Base-by-base conservation (phyloP, 2,888 invertebrate species). In the Ditula angustiorana region DNA sequence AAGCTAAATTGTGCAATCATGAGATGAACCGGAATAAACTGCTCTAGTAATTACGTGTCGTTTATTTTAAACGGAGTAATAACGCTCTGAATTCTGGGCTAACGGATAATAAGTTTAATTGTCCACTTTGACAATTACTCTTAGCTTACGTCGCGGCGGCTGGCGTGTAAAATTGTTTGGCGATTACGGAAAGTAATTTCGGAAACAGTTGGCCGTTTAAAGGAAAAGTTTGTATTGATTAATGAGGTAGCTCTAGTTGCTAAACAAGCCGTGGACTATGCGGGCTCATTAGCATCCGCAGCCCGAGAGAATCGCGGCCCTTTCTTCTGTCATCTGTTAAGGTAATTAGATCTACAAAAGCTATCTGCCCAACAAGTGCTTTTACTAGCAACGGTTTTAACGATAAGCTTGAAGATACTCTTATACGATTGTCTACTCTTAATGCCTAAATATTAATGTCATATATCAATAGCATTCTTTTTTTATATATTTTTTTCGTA, bases 201-300 rank as follows among this genome's bases (percentile, higher is more conserved):
- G 65, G 62, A 59, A 67, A 53, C 26, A 26, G 52, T 58, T 46
- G 52, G 24, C 50, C 21, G 24, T 59, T 64, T 53, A 53, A 53
- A 59, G 44, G 62, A 59, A 67, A 60, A 85, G 81, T 79, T 81
- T 13, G 73, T 84, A 87, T 85, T 85, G 86, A 89, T 86, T 81
- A 85, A 83, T 78, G 81, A 80, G 80, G 70, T 69, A 76, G 84
- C 73, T 74, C 87, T 78, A 83, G 80, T 86, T 89, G 80, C 67
- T 80, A 80, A 88, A 87, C 83, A 81, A 87, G 79, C 80, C 86
- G 85, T 86, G 83, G 81, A 80, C 75, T 83, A 81, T 73, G 75
- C 72, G 71, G 70, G 74, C 81, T 83, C 80, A 84, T 88, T 88
- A 86, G 73, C 80, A 81, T 79, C 71, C 66, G 68, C 61, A 33